Base-by-base conservation (phyloP, 2,888 invertebrate genomes). In the Ormyrus rosae region DNA sequence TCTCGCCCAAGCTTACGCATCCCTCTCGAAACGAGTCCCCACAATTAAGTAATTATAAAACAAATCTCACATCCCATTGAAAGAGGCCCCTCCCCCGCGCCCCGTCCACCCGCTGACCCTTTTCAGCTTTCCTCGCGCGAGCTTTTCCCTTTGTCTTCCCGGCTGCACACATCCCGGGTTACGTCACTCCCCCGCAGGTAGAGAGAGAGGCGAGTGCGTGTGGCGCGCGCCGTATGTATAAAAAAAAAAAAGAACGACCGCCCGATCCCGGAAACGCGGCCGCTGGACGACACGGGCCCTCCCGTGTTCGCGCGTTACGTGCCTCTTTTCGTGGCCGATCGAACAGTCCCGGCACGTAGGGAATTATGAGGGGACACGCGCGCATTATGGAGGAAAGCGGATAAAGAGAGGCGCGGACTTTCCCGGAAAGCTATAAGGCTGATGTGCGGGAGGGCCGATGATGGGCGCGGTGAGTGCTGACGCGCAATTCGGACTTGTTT, bases 271-370 rank as follows among this genome's bases (percentile, higher is more conserved):
- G 80, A 81, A 82, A 79, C 55, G 64, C 19, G 70, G 55, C 74
- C 76, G 67, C 63, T 77, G 68, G 76, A 71, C 70, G 81, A 19
- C 63, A 34, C 46, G 9, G 64, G 6, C 53, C 69, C 46, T 74
- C 65, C 53, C 73, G 78, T 75, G 81, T 78, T 79, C 69, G 80
- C 80, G 80, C 70, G 65, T 76, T 81, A 81, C 79, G 81, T 81
- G 81, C 69, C 53, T 60, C 74, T 61, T 64, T 69, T 34, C 19
- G 56, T 46, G 76, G 50, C 56, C 56, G 73, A 68, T 72, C 67
- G 58, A 13, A 19, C 58, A 81, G 76, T 81, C 75, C 9, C 46
- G 79, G 69, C 81, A 81, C 79, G 81, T 76, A 78, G 69, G 61
- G 53, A 75, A 78, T 81, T 81, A 79, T 79, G 76, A 73, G 61